phyloP scores from a whole-genome alignment of 2,888 invertebrate species.

The Ophraella communa region DNA sequence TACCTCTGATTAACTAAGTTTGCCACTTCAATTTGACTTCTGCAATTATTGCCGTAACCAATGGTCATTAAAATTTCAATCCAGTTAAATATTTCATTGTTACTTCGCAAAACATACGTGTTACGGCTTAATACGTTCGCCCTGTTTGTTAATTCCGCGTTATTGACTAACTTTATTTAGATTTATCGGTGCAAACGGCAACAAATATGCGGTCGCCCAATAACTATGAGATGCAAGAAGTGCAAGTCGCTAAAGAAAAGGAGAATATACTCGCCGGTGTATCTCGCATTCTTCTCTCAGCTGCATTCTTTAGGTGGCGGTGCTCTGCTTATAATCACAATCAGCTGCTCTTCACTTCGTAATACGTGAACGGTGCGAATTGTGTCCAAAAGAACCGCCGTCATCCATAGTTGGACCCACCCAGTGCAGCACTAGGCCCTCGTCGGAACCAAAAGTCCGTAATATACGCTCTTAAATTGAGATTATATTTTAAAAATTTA shows the following conservation, averaged over 20 bases:
- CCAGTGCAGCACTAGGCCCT: background rate
- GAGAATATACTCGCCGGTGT: slow-evolving; percentile 7
- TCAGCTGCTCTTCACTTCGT: slow-evolving; percentile 22
- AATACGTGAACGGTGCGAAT: slow-evolving; percentile 15
- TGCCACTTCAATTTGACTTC: too few species aligned
- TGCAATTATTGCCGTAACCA: too few species aligned
- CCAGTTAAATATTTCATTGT: too few species aligned
- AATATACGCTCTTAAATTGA: too few species aligned
- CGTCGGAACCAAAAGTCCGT: too few species aligned
- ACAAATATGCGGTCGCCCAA: slow-evolving; percentile 8
- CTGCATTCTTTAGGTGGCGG: slow-evolving; percentile 22
- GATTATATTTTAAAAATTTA: too few species aligned
- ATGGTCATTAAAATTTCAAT: too few species aligned
- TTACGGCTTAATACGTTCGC: too few species aligned
- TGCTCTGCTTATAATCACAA: slow-evolving; percentile 28
- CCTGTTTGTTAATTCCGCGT: too few species aligned
- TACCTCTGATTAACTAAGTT: too few species aligned
- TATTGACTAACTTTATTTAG: background rate
- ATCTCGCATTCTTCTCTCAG: slow-evolving; percentile 22
- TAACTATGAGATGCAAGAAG: background rate
- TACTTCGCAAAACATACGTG: too few species aligned
- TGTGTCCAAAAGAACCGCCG: slow-evolving; percentile 7
- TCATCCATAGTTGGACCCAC: background rate
- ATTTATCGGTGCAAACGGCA: background rate
- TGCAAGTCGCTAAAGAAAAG: slow-evolving; percentile 9